These are phyloP conservation scores for Zootermopsis nevadensis DNA, from an alignment of 2,888 invertebrate species.

Conservation along the genomic window DNA sequence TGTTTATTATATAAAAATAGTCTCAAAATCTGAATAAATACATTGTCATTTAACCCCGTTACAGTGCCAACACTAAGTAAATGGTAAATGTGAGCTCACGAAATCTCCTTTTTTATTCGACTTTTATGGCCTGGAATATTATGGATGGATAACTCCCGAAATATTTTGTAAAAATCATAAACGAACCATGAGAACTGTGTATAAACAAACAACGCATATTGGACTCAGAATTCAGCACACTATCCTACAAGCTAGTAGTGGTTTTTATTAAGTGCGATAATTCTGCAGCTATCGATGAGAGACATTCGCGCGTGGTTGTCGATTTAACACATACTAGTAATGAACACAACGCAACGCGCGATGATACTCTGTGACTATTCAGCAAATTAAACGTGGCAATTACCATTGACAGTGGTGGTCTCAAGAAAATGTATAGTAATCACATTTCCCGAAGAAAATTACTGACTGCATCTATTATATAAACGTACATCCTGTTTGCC, in stretches of 20 bases:
- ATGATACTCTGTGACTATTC: too few species aligned
- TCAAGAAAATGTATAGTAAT: background rate
- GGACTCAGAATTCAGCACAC: too few species aligned
- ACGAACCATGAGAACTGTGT: background rate
- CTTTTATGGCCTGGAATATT: background rate
- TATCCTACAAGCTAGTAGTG: background rate
- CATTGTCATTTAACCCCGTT: too few species aligned
- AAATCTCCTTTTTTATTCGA: background rate
- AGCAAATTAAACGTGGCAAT: too few species aligned
- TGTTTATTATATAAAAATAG: background rate
- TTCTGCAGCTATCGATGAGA: background rate
- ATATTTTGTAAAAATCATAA: conserved; percentile 7
- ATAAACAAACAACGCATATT: background rate
- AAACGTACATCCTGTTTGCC: background rate
- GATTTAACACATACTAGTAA: background rate
- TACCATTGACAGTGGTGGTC: background rate
- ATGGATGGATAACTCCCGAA: background rate
- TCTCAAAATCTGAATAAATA: background rate
- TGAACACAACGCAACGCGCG: background rate
- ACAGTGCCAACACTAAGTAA: background rate
- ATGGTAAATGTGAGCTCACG: background rate
- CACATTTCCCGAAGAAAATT: background rate
- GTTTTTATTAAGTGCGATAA: background rate
- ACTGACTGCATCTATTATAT: background rate
- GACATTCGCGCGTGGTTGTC: background rate